A percentile compares a stretch with the other conserved stretches of the same genome.
Conservation (phyloP, 1,140 invertebrate genomes). For the Drepana arcuata region DNA sequence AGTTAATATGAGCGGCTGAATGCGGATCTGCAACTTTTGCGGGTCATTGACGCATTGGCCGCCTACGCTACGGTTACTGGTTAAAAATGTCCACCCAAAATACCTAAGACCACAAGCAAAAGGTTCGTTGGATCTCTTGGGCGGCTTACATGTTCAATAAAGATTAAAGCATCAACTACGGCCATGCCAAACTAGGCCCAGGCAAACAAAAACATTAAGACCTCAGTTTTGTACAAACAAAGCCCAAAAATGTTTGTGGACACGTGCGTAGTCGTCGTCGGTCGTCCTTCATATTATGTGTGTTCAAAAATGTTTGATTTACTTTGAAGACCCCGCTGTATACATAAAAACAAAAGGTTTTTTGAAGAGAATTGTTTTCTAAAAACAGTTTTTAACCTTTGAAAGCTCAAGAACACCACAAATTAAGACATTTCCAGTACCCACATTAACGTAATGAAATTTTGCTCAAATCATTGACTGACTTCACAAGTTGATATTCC, state of each 20-base stretch:
- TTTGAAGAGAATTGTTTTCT: conserved; percentile 24
- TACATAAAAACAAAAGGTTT: conserved; percentile 28
- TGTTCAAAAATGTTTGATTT: conserved; percentile 31
- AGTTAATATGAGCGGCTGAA: conserved; percentile 33
- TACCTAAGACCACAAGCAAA: conserved; percentile 6
- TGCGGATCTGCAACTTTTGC: conserved; percentile 64
- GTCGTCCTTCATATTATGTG: conserved; percentile 35
- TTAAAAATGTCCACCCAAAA: conserved; percentile 37
- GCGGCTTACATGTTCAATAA: too few species aligned
- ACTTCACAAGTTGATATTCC: too few species aligned
- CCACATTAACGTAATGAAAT: too few species aligned
- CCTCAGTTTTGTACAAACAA: conserved; percentile 31
- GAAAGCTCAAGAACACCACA: too few species aligned
- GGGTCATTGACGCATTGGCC: conserved; percentile 67
- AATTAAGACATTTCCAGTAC: too few species aligned
- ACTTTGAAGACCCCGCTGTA: conserved; percentile 38
- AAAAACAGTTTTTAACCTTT: too few species aligned
- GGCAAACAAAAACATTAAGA: conserved; percentile 22
- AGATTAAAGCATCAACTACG: background rate
- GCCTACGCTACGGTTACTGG: conserved; percentile 47
- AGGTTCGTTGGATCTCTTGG: too few species aligned
- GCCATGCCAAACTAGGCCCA: conserved; percentile 2
- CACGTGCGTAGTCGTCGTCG: conserved; percentile 30
- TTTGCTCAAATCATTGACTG: too few species aligned
- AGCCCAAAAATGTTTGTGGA: conserved; percentile 45